Base-by-base conservation (phyloP, 2,888 invertebrate species). In the Mellilla xanthometata region DNA sequence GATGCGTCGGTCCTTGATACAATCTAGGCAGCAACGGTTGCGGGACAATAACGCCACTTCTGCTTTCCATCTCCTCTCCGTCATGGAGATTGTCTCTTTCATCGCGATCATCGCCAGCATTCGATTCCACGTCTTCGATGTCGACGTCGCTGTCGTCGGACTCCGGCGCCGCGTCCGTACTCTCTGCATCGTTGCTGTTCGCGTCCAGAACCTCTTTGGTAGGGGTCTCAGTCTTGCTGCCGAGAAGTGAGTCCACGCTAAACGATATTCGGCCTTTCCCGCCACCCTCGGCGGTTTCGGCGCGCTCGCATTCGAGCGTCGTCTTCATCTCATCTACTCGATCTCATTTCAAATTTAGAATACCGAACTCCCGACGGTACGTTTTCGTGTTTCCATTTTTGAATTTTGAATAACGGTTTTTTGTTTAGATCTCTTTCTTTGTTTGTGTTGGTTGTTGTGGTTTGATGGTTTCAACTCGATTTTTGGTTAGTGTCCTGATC, bases 261-360 rank as follows among this genome's bases (percentile, higher is more conserved):
- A 94, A 94, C 50, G 94, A 94, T 68, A 94, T 94, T 62, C 94
- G 93, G 59, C 93, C 90, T 70, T 92, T 93, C 54, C 91, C 81
- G 65, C 91, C 82, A 65, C 72, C 81, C 35, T 87, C 87, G 60
- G 86, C 85, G 81, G 85, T 74, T 54, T 89, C 89, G 58, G 83
- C 76, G 66, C 87, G 83, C 74, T 89, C 88, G 76, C 85, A 85
- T 76, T 88, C 88, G 68, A 89, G 81, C 82, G 88, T 75, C 58
- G 89, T 88, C 87, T 88, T 89, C 89, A 89, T 89, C 72, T 88
- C 88, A 87, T 83, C 80, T 86, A 65, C 75, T 75, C 76, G 70
- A 74, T 76, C 60, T 68, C 86, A 87, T 87, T 66, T 73, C 79
- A 45, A 47, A 40, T 42, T 39, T 40, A 55, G 36, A 57, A 51